phyloP scores from a whole-genome alignment of 2,797 vertebrate species.

The Macroramphosus scolopax region DNA sequence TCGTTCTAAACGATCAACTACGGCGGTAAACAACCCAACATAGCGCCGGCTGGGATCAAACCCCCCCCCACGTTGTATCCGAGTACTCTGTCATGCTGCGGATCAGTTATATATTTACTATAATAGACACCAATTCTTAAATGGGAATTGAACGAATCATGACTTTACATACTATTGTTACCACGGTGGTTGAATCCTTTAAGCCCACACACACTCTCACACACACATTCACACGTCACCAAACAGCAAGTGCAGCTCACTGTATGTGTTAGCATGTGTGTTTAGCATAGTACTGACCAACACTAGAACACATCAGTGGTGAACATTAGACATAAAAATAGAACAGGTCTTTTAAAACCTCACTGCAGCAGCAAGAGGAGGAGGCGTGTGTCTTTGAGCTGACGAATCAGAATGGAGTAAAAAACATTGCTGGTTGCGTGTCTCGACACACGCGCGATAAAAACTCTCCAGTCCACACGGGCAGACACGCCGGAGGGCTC shows the following conservation, averaged over 20 bases:
- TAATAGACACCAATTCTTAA: background rate
- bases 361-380: slow-evolving; percentile 20
- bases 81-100: too few relatives aligned
- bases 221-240: slow-evolving; percentile 4
- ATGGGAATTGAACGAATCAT: background rate
- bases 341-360: slow-evolving; percentile 14
- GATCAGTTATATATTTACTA: background rate
- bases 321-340: slow-evolving; percentile 29
- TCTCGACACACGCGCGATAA: slow-evolving; percentile 22
- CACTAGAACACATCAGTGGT: slow-evolving; percentile 14
- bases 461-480: slow-evolving; percentile 28
- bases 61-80: too few relatives aligned
- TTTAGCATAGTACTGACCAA: slow-evolving; percentile 8
- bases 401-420: slow-evolving; percentile 47
- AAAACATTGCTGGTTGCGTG: slow-evolving; percentile 70
- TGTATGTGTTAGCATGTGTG: slow-evolving; percentile 1
- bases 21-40: too few relatives aligned
- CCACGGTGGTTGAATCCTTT: too few relatives aligned
- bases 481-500: slow-evolving; percentile 18
- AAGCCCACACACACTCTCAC: slow-evolving; percentile 6
- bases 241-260: slow-evolving; percentile 28
- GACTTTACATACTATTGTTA: too few relatives aligned
- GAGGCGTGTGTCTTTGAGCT: slow-evolving; percentile 20
- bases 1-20: too few relatives aligned
- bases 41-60: too few relatives aligned